A percentile compares a stretch with the other conserved stretches of the same genome.
Conservation (phyloP, 2,113 vertebrate genomes). For the Tragelaphus strepsiceros region DNA sequence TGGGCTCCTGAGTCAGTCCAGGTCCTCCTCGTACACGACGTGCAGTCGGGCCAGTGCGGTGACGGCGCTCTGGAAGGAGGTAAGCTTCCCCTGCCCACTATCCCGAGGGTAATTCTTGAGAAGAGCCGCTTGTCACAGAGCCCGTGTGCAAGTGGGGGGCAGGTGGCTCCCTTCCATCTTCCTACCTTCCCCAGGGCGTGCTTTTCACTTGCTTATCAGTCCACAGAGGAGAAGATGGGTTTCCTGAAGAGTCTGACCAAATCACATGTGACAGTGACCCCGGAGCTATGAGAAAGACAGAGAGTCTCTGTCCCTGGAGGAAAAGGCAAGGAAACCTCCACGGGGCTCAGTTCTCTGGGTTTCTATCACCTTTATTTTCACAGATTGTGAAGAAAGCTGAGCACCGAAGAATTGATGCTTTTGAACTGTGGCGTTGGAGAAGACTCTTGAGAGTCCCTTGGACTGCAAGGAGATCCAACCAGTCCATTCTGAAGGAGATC, state of each 20-base stretch:
- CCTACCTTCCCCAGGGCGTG: too few species aligned
- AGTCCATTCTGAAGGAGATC: too few species aligned
- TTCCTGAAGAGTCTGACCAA: not conserved
- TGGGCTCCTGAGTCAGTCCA: not conserved
- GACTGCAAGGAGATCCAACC: too few species aligned
- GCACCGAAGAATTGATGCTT: too few species aligned
- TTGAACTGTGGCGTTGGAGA: too few species aligned
- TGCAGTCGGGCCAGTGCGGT: accelerated
- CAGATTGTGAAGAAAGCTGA: not conserved
- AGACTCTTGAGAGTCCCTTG: too few species aligned
- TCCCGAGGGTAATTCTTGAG: not conserved
- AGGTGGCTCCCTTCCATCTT: not conserved
- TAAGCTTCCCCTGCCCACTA: not conserved
- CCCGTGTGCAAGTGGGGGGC: not conserved
- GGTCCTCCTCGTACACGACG: accelerated
- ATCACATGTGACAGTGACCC: not conserved
- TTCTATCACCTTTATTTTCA: not conserved
- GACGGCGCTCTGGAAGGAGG: not conserved
- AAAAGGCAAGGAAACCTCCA: not conserved
- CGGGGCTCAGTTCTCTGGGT: not conserved
- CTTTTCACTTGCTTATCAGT: not conserved
- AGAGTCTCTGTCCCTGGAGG: not conserved
- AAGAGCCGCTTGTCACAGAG: not conserved
- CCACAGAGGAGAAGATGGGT: not conserved
- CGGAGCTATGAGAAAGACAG: not conserved